These are phyloP conservation scores for Platalea minor DNA, from an alignment of 2,797 vertebrate genomes.

Conservation along the genomic window DNA sequence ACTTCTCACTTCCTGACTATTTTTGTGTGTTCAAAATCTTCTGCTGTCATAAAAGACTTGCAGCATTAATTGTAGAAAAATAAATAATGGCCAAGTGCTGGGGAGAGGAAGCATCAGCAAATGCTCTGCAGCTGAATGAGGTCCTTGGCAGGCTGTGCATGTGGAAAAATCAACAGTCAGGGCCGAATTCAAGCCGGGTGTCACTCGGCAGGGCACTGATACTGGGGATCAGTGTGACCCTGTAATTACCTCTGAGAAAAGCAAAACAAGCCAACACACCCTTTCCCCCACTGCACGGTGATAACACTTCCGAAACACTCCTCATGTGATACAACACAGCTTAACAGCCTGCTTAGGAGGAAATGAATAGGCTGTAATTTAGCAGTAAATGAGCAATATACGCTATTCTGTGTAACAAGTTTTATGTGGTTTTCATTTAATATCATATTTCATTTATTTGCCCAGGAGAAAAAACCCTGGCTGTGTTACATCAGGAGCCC, in stretches of 20 bases:
- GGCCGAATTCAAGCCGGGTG: slow-evolving; percentile 6
- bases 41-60: not conserved
- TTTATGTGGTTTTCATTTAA: slow-evolving; percentile 54
- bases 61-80: not conserved
- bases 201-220: not conserved
- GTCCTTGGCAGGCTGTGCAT: slow-evolving; percentile 35
- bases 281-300: not conserved
- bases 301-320: slow-evolving; percentile 32
- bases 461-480: not conserved
- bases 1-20: not conserved
- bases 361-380: slow-evolving; percentile 60
- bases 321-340: not conserved
- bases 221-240: slow-evolving; percentile 14
- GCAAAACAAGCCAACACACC: not conserved
- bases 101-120: slow-evolving; percentile 21
- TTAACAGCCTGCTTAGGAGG: slow-evolving; percentile 44
- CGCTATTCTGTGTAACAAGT: slow-evolving; percentile 20
- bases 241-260: slow-evolving; percentile 19
- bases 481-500: not conserved
- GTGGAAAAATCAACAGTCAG: slow-evolving; percentile 51
- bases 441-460: slow-evolving; percentile 44
- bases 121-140: not conserved
- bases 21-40: not conserved
- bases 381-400: slow-evolving; percentile 54
- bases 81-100: not conserved